Evolutionary conservation across 1,140 invertebrate genomes (phyloP).

Genomic region (Camponotus floridanus): DNA sequence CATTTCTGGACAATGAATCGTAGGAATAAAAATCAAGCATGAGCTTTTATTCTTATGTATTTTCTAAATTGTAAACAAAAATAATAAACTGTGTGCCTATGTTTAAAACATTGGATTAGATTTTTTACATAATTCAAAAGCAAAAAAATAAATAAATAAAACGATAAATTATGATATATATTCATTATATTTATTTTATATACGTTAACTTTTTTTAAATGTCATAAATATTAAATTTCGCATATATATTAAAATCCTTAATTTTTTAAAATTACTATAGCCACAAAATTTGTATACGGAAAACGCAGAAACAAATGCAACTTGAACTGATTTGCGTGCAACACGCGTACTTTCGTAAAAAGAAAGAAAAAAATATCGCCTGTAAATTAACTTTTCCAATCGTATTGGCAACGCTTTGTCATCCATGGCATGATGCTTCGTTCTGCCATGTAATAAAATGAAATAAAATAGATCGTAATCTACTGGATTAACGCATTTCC

Average conservation of each 20-base stretch:
- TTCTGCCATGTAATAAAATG: constrained; percentile 14
- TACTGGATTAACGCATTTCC: constrained; percentile 14
- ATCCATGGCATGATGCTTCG: background rate
- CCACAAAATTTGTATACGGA: background rate
- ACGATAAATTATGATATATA: background rate
- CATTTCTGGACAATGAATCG: background rate
- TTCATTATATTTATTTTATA: background rate
- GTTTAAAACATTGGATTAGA: background rate
- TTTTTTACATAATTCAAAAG: background rate
- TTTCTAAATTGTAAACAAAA: background rate
- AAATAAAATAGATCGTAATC: constrained; percentile 35
- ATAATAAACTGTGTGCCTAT: background rate
- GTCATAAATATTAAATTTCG: background rate
- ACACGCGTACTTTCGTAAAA: background rate
- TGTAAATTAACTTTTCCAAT: constrained; percentile 37
- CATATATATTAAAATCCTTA: background rate
- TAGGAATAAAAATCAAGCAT: background rate
- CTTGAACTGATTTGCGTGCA: background rate
- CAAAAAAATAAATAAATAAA: background rate
- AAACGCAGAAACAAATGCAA: background rate
- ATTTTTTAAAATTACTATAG: background rate
- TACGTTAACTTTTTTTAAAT: background rate
- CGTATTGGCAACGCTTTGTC: constrained; percentile 1
- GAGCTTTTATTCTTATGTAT: background rate
- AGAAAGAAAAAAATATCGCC: background rate